A percentile compares a stretch with the other conserved stretches of the same genome.
Conservation (phyloP, 23 tunicate genomes). For the Trididemnum nubilum region DNA sequence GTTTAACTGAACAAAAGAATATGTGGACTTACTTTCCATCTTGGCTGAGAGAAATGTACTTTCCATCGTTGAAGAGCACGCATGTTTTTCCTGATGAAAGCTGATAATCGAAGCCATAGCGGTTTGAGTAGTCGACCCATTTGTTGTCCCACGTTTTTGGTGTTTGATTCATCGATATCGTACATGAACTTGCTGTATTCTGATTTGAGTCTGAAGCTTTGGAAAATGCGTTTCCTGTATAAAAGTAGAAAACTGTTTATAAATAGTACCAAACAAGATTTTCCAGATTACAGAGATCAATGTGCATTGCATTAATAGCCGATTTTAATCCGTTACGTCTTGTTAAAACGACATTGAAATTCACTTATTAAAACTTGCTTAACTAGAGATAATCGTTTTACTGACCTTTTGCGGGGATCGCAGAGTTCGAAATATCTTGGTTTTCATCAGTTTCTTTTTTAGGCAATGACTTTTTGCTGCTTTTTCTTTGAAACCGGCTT, state of each 20-base stretch:
- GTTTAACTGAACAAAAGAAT: too few relatives aligned
- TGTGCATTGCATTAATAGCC: not conserved
- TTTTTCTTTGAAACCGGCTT: conserved; percentile 45
- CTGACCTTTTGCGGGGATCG: conserved; percentile 2
- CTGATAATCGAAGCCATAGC: conserved; percentile 98
- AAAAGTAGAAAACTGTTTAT: conserved; percentile 15
- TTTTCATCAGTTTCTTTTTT: not conserved
- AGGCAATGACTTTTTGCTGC: conserved; percentile 51
- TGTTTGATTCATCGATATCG: not conserved
- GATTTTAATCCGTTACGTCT: not conserved
- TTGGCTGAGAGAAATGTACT: conserved; percentile 64
- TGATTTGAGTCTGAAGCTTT: conserved; percentile 18
- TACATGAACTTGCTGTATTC: not conserved
- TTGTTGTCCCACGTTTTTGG: conserved; percentile 72
- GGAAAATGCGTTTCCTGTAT: not conserved
- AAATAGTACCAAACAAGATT: not conserved
- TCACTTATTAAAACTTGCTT: not conserved
- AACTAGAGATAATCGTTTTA: not conserved
- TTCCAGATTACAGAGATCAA: not conserved
- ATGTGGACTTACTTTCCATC: conserved; percentile 73
- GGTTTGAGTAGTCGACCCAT: conserved; percentile 99
- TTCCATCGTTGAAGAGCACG: conserved; percentile 93
- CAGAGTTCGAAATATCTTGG: not conserved
- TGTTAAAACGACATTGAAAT: not conserved
- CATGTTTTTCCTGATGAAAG: conserved; percentile 83